These are phyloP conservation scores for Aspiorhynchus laticeps DNA, from an alignment of 2,113 vertebrate genomes.

Conservation along the genomic window DNA sequence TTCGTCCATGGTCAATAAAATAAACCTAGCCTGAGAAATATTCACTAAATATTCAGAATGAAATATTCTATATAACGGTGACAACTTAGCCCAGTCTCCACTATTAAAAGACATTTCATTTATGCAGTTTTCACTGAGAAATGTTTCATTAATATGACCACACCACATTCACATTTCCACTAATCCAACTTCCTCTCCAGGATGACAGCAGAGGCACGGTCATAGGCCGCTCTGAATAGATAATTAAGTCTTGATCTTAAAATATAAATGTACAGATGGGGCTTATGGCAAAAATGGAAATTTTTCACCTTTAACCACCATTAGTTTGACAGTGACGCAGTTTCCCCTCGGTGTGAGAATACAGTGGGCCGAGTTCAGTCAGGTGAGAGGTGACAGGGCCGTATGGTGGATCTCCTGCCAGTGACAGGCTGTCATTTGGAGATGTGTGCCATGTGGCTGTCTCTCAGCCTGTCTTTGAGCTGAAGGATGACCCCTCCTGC, in stretches of 20 bases:
- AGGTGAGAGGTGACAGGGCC: constrained; percentile 60
- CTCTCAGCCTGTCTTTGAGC: constrained; percentile 56
- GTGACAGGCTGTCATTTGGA: constrained; percentile 58
- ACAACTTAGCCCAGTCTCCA: neutral
- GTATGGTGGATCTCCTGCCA: constrained; percentile 56
- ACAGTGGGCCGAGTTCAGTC: constrained; percentile 54
- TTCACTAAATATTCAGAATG: neutral
- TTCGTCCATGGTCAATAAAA: neutral
- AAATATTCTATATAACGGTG: neutral
- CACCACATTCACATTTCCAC: constrained; percentile 1
- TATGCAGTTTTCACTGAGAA: neutral
- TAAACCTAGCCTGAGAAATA: constrained; percentile 1
- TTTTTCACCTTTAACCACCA: constrained; percentile 57
- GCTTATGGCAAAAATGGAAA: constrained; percentile 55
- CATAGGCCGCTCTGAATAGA: constrained; percentile 43
- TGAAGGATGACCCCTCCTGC: constrained; percentile 60
- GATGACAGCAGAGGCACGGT: constrained; percentile 23
- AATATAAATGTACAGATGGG: constrained; percentile 61
- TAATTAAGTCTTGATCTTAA: constrained; percentile 59
- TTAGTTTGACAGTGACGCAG: constrained; percentile 58
- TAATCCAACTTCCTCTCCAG: constrained; percentile 17
- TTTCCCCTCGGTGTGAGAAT: constrained; percentile 45
- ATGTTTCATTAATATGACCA: constrained; percentile 13
- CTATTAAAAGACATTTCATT: neutral
- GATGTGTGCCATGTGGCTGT: constrained; percentile 61